Conservation (phyloP, 2,113 vertebrate genomes). For the Brienomyrus longianalis region DNA sequence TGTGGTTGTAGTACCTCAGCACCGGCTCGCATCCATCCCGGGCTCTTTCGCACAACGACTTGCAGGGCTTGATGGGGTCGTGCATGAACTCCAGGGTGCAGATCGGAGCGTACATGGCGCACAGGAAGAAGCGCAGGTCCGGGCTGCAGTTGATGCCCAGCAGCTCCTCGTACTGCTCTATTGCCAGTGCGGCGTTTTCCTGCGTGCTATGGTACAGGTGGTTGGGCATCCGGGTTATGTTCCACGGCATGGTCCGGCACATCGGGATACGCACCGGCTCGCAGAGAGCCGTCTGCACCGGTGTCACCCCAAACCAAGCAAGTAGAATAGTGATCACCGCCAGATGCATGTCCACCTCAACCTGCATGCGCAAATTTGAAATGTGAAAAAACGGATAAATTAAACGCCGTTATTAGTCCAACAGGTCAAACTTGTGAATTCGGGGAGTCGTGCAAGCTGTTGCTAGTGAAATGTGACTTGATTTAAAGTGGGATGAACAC, state of each 20-base stretch:
- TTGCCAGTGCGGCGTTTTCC: conserved; percentile 72
- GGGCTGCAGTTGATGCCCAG: conserved; percentile 68
- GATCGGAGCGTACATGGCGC: conserved; percentile 78
- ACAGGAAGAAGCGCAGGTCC: conserved; percentile 72
- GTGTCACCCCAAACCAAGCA: conserved; percentile 52
- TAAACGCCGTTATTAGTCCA: background rate
- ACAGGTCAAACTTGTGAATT: conserved; percentile 4
- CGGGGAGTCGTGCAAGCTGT: background rate
- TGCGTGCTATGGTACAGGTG: conserved; percentile 79
- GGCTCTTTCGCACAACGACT: conserved; percentile 70
- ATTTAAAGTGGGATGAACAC: conserved; percentile 49
- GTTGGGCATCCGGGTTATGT: conserved; percentile 79
- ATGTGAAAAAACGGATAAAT: background rate
- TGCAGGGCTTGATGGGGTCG: conserved; percentile 77
- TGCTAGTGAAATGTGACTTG: conserved; percentile 40
- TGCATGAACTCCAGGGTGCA: conserved; percentile 76
- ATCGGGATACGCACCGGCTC: conserved; percentile 71
- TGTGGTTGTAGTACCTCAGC: conserved; percentile 65
- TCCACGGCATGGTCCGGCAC: conserved; percentile 73
- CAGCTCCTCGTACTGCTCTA: conserved; percentile 73
- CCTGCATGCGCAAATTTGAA: background rate
- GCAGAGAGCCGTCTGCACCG: conserved; percentile 60
- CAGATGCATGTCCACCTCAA: background rate
- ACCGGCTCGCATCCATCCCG: conserved; percentile 72
- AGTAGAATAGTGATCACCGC: conserved; percentile 38